Percentiles rank a stretch among this genome's conserved stretches.
Evolutionary conservation across 2,888 invertebrate genomes (phyloP).

Genomic region (Anaspis maculata): DNA sequence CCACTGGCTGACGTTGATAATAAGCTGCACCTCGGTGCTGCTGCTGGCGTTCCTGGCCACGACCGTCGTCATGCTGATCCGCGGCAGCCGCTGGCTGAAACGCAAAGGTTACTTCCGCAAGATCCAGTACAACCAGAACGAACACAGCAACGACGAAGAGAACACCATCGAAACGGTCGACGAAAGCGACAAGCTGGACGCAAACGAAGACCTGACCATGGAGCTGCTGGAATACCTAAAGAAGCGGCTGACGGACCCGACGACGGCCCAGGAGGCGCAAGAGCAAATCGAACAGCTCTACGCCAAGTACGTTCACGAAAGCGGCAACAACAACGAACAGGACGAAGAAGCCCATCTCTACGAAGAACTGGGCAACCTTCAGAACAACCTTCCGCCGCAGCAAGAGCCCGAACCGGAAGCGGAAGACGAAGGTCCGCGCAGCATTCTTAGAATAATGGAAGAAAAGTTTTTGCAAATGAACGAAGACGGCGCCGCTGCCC

Average conservation of each 20-base stretch:
- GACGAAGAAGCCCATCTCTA: slow-evolving; percentile 41
- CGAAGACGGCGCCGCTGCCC: slow-evolving; percentile 22
- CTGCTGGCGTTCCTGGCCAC: slow-evolving; percentile 47
- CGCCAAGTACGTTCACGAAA: slow-evolving; percentile 65
- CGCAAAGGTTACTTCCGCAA: slow-evolving; percentile 49
- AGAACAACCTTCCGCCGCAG: too few relatives aligned
- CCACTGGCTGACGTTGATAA: slow-evolving; percentile 31
- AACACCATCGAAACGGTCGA: slow-evolving; percentile 34
- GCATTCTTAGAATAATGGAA: slow-evolving; percentile 53
- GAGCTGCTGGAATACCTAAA: slow-evolving; percentile 62
- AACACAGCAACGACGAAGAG: slow-evolving; percentile 47
- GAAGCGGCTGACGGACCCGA: slow-evolving; percentile 62
- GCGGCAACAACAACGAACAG: slow-evolving; percentile 47
- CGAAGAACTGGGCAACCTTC: slow-evolving; percentile 52
- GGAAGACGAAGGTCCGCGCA: slow-evolving; percentile 41
- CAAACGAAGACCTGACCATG: slow-evolving; percentile 67
- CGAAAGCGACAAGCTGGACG: slow-evolving; percentile 44
- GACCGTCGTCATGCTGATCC: slow-evolving; percentile 47
- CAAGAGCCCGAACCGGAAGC: slow-evolving; percentile 22
- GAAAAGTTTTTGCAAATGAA: slow-evolving; percentile 44
- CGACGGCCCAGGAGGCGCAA: slow-evolving; percentile 63
- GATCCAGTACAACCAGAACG: slow-evolving; percentile 47
- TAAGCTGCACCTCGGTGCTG: slow-evolving; percentile 45
- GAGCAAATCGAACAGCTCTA: slow-evolving; percentile 72
- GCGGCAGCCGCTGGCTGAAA: slow-evolving; percentile 50